Evolutionary conservation across 2,113 vertebrate genomes (phyloP).

Genomic region (Dasyprocta punctata): DNA sequence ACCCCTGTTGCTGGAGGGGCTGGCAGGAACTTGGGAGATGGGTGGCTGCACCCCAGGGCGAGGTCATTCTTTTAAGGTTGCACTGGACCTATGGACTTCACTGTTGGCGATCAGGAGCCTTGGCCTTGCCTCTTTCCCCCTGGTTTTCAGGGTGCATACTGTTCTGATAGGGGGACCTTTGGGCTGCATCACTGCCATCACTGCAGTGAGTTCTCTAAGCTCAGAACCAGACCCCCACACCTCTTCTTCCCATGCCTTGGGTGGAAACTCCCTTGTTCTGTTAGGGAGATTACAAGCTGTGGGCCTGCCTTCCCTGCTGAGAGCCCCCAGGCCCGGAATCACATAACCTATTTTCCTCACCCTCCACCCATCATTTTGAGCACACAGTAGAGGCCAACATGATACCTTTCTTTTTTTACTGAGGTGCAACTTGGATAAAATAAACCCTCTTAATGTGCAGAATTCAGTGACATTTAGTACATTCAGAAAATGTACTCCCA

Average conservation of each 20-base stretch:
- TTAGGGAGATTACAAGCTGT: background rate
- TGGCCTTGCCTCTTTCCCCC: background rate
- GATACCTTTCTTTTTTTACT: background rate
- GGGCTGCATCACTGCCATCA: background rate
- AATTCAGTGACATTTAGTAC: background rate
- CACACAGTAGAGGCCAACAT: background rate
- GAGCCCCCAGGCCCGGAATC: rapidly evolving
- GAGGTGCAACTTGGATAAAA: background rate
- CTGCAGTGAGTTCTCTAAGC: background rate
- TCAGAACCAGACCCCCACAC: background rate
- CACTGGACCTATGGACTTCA: background rate
- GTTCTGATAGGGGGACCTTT: background rate
- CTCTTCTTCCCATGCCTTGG: background rate
- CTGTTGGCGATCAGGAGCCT: background rate
- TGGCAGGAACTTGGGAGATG: background rate
- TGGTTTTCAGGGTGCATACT: too few relatives aligned
- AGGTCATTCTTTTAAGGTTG: background rate
- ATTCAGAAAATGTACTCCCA: background rate
- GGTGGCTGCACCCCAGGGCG: background rate
- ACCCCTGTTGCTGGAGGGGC: background rate
- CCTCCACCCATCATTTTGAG: background rate
- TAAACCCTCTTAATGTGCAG: background rate
- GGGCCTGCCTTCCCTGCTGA: background rate
- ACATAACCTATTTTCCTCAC: background rate
- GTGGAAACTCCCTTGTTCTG: background rate